These are phyloP conservation scores for Drosophila simulans DNA, from an alignment of 1,140 invertebrate genomes.

Conservation along the genomic window DNA sequence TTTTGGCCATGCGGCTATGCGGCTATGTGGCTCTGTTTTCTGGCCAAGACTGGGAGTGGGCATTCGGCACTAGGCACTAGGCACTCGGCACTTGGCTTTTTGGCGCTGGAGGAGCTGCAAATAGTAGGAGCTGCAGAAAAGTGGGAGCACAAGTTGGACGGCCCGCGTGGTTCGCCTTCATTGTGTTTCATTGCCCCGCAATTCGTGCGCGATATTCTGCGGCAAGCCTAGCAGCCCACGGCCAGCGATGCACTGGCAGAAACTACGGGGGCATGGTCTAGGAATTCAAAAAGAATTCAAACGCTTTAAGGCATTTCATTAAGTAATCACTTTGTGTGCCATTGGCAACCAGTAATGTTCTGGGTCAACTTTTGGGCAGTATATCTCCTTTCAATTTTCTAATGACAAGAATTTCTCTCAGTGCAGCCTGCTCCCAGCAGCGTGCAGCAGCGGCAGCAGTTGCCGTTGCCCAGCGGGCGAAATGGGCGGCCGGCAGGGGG, in stretches of 20 bases:
- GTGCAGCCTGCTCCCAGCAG: conserved; percentile 21
- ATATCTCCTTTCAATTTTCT: no score
- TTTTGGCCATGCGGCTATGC: conserved; percentile 8
- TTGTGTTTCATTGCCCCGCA: conserved; percentile 65
- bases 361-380: no score
- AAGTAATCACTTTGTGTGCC: no score
- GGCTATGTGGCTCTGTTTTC: conserved; percentile 5
- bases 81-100: conserved; percentile 7
- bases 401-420: background rate
- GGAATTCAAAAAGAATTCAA: no score
- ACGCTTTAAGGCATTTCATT: no score
- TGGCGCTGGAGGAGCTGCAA: conserved; percentile 1
- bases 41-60: conserved; percentile 48
- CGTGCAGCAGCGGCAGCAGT: conserved; percentile 19
- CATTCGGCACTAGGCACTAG: conserved; percentile 30
- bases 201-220: conserved; percentile 74
- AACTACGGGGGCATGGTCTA: background rate
- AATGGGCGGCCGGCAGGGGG: conserved; percentile 10
- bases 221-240: conserved; percentile 69
- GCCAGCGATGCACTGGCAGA: conserved; percentile 35
- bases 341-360: no score
- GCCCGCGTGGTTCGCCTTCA: conserved; percentile 41
- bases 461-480: conserved; percentile 26
- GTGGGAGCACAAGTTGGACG: conserved; percentile 37
- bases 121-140: conserved; percentile 18